Base-by-base conservation (phyloP, 2,888 invertebrate genomes). In the Eilema sororculum region DNA sequence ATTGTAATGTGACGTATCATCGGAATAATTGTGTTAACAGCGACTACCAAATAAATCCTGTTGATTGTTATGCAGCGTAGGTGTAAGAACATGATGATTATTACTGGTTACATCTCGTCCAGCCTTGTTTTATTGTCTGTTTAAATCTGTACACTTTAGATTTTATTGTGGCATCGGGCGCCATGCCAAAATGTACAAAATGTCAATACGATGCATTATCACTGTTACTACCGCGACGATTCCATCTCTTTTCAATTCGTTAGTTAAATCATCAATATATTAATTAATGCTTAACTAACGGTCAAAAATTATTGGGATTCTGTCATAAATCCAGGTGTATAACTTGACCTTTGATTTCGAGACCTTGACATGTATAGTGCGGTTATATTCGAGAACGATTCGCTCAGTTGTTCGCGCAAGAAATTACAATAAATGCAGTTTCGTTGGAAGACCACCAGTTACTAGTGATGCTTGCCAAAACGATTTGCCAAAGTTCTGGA, bases 191-290 rank as follows among this genome's bases (percentile, higher is more conserved):
- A 79, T 87, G 80, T 87, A 87, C 89, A 85, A 94, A 95, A 95
- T 95, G 95, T 95, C 95, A 94, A 94, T 94, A 93, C 91, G 90
- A 90, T 91, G 91, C 92, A 92, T 90, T 93, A 93, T 92, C 90
- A 87, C 90, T 86, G 89, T 88, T 86, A 86, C 90, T 80, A 85
- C 79, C 82, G 85, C 68, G 72, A 73, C 72, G 84, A 71, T 81
- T 85, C 79, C 80, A 86, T 82, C 85, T 80, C 76, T 37, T 70
- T 78, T 81, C 79, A 78, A 83, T 82, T 83, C 61, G 61, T 59
- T 60, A 68, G 74, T 81, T 67, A 60, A 59, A 65, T 61, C 20
- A 60, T 41, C 9, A 61, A 30, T 24, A 25, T 41, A 41, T 41
- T 16, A 59, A 33, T 57, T 57, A 33, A n/a, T 22, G 25, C 6